Conservation (phyloP, 2,888 invertebrate species). For the Caenorhabditis sp. region DNA sequence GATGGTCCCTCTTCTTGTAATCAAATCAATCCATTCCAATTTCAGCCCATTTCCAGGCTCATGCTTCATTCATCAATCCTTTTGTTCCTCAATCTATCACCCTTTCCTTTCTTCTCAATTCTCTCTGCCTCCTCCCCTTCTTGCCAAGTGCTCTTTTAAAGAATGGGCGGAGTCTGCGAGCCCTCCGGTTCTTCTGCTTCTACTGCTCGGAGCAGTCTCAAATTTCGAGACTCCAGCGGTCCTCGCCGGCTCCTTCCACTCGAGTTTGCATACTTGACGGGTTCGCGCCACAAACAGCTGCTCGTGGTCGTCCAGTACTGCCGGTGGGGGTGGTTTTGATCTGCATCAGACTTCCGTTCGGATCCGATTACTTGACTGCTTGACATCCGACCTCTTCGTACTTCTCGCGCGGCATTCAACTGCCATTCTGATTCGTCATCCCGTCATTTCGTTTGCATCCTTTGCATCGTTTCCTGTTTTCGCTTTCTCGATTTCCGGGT, state of each 20-base stretch:
- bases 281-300: slow-evolving; percentile 37
- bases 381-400: slow-evolving; percentile 45
- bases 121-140: slow-evolving; percentile 7
- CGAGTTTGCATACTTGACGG: slow-evolving; percentile 9
- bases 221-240: slow-evolving; percentile 14
- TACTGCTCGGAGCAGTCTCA: slow-evolving; percentile 15
- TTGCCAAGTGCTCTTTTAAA: slow-evolving; percentile 39
- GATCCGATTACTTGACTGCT: slow-evolving; percentile 28
- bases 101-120: background rate
- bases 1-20: too few relatives aligned
- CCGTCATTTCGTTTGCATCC: slow-evolving; percentile 1
- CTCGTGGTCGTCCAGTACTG: too few relatives aligned
- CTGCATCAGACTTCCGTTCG: slow-evolving; percentile 29
- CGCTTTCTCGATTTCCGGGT: background rate
- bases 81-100: slow-evolving; percentile 25
- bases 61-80: slow-evolving; percentile 32
- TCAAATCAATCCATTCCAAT: background rate
- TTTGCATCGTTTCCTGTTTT: slow-evolving; percentile 3
- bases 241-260: slow-evolving; percentile 7
- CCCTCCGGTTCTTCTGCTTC: slow-evolving; percentile 30
- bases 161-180: slow-evolving; percentile 27
- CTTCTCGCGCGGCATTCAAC: too few relatives aligned
- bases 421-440: slow-evolving; percentile 23
- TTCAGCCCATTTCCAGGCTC: background rate
- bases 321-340: slow-evolving; percentile 20